Base-by-base conservation (phyloP, 2,888 invertebrate genomes). In the Yponomeuta malinellus region DNA sequence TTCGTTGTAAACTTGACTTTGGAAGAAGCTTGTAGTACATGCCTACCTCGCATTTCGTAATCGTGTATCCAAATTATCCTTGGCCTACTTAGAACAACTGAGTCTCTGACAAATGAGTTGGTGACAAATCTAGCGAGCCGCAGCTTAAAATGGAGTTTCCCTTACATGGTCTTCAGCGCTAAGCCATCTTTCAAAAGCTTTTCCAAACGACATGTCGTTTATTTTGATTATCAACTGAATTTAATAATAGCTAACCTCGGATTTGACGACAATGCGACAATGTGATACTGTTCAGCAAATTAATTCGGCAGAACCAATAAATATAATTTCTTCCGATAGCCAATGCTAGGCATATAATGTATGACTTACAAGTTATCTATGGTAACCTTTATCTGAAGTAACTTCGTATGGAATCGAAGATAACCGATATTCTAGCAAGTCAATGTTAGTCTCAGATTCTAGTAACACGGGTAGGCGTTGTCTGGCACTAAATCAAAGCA, bases 401-500 rank as follows among this genome's bases (percentile, higher is more conserved):
- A 59, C 15, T 85, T 87, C 87, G 80, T 81, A 76, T 43, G 43
- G 43, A 43, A 43, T 43, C 43, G 43, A 43, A 43, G 43, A 43
- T 43, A 43, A 43, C 43, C 43, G 6, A 43, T 8, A 5, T 6
- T 43, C 43, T 8, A 43, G 43, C 43, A 43, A 43, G 43, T 5
- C 43, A 43, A 43, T 43, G 43, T 43, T 3, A 43, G 43, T 8
- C 43, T 8, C 8, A 43, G 43, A 43, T 43, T 83, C 81, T 82
- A 76, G 81, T 82, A 78, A 79, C 77, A 75, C 76, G 78, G 23
- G 88, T 86, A 81, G 88, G 88, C 80, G 85, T 78, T 76, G 74
- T 75, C 76, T 79, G 81, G 81, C 80, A 80, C 82, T 87, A 85
- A 88, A 87, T 89, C 87, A 87, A 83, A 82, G 74, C 82, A 82